Evolutionary conservation across 1,140 invertebrate genomes (phyloP), one percentile per base, ranked within the genome.

Genomic region (Bradynema listronoti): DNA sequence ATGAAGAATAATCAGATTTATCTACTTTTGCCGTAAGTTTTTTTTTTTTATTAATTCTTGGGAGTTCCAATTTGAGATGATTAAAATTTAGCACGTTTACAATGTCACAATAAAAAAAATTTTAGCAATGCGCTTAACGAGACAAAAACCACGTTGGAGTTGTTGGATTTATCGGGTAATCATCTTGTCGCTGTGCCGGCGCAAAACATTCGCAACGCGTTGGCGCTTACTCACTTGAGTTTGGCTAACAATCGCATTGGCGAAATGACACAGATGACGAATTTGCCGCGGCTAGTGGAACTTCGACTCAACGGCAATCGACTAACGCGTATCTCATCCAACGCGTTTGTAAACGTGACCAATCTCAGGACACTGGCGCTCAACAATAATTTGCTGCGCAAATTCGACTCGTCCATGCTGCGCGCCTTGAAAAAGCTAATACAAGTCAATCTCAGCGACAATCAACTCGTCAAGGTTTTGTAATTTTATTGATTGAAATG

Each of bases 301-400:
- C 46, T 77, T 14, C 56, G 71, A 34, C 58, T 77, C 24, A 61
- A 67, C 36, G 56, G 60, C 22, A 77, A 77, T 46, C 16, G 45
- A 24, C 33, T 77, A 16, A 54, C 49, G 19, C 55, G 46, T 2
- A 61, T 78, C 32, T 51, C 66, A 7, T 50, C 73, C n/a, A 74
- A 73, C 57, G 65, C 72, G 5, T 77, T 77, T 36, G 69, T 77
- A 65, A 77, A 77, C 46, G 74, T 78, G 5, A 72, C 76, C n/a
- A 52, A 59, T 27, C 41, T 75, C 24, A 41, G 58, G n/a, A 55
- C 47, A 34, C 58, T 77, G n/a, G 56, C 66, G 46, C 55, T 73
- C 19, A 45, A 57, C 22, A 66, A 78, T 32, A 77, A 77, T 36
- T 34, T 34, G 41, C 59, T 76, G 6, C 47, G 45, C 9, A 34